A percentile compares a stretch with the other conserved stretches of the same genome.
These are phyloP conservation scores for Drosophila nr. fundita DNA, from an alignment of 2,888 invertebrate species.

Conservation along the genomic window DNA sequence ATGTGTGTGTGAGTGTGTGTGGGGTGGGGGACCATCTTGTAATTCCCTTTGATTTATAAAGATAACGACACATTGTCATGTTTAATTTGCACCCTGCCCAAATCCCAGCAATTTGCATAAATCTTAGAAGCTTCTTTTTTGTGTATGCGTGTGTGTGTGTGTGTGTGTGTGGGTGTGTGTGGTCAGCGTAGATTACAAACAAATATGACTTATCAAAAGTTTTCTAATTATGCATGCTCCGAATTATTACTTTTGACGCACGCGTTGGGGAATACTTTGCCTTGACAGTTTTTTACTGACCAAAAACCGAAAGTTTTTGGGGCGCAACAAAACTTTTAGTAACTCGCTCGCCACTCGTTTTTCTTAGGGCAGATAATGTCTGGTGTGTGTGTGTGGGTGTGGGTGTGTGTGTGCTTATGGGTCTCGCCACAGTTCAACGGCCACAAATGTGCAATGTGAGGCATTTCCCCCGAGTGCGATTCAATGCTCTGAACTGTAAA, in stretches of 20 bases:
- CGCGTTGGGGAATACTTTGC: slow-evolving; percentile 7
- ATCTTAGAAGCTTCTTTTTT: slow-evolving; percentile 41
- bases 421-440: slow-evolving; percentile 70
- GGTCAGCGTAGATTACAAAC: slow-evolving; percentile 48
- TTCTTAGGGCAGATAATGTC: slow-evolving; percentile 47
- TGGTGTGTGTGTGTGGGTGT: background rate
- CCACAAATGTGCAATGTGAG: slow-evolving; percentile 55
- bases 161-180: background rate
- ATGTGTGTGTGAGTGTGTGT: slow-evolving; percentile 5
- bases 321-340: slow-evolving; percentile 41
- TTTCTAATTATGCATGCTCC: slow-evolving; percentile 76
- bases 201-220: slow-evolving; percentile 72
- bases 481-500: slow-evolving; percentile 49
- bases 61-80: slow-evolving; percentile 74
- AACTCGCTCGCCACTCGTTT: slow-evolving; percentile 12
- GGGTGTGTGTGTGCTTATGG: slow-evolving; percentile 60
- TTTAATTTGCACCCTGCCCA: slow-evolving; percentile 58
- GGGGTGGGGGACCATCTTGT: slow-evolving; percentile 45
- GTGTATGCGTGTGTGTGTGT: slow-evolving; percentile 9
- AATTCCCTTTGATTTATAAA: slow-evolving; percentile 82
- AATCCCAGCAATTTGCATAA: slow-evolving; percentile 40
- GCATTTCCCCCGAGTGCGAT: slow-evolving; percentile 70
- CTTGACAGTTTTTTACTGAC: slow-evolving; percentile 71
- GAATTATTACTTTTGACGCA: slow-evolving; percentile 57
- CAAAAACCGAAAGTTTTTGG: slow-evolving; percentile 61